Percentiles rank a stretch among this genome's conserved stretches.
Evolutionary conservation across 2,888 invertebrate species (phyloP).

Genomic region (Cantharis flavilabris): DNA sequence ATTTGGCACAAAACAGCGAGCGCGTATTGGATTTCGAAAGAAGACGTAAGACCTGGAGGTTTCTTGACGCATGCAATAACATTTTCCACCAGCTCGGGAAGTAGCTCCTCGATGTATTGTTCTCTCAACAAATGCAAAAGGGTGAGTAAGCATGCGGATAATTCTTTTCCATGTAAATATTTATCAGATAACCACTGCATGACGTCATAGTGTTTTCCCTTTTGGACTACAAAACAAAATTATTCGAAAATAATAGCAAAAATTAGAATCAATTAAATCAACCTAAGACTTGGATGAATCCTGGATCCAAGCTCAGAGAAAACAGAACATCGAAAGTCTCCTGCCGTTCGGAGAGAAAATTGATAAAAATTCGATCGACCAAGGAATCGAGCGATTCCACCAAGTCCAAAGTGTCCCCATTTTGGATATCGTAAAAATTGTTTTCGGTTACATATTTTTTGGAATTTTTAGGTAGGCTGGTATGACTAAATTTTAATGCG

Average conservation of each 20-base stretch:
- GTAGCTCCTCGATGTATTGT: constrained; percentile 38
- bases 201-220: constrained; percentile 20
- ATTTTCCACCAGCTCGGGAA: constrained; percentile 39
- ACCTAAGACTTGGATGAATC: constrained; percentile 49
- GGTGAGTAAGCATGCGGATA: constrained; percentile 39
- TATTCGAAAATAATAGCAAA: not conserved
- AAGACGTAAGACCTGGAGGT: constrained; percentile 21
- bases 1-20: constrained; percentile 48
- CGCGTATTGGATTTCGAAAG: constrained; percentile 39
- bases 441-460: constrained; percentile 44
- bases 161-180: constrained; percentile 31
- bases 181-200: constrained; percentile 21
- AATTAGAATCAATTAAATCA: constrained; percentile 8
- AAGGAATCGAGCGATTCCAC: constrained; percentile 45
- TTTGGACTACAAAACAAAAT: constrained; percentile 16
- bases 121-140: constrained; percentile 46
- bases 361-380: constrained; percentile 42
- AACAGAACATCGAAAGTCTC: constrained; percentile 40
- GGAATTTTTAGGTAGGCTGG: constrained; percentile 35
- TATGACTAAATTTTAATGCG: constrained; percentile 44
- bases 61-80: constrained; percentile 40
- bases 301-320: constrained; percentile 43
- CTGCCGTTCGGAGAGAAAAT: constrained; percentile 2
- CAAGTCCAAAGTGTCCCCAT: constrained; percentile 48
- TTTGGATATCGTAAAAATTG: constrained; percentile 44